Evolutionary conservation across 2,113 vertebrate species (phyloP).

Genomic region (Saguinus midas): DNA sequence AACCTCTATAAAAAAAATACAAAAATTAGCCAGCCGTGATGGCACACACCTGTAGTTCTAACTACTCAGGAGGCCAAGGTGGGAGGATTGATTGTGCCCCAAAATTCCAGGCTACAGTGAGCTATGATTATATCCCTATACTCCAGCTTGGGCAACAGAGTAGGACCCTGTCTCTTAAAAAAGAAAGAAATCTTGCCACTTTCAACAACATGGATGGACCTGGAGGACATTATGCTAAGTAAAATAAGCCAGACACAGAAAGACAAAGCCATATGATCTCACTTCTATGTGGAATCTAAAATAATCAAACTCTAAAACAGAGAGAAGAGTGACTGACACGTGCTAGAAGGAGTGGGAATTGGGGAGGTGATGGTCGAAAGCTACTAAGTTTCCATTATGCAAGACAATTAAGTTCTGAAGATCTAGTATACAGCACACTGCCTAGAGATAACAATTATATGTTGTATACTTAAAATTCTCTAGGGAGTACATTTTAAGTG

Average conservation of each 20-base stretch:
- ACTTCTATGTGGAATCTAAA: background rate
- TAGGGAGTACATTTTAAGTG: background rate
- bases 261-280: background rate
- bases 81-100: too few relatives aligned
- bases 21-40: too few relatives aligned
- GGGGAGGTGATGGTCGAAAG: background rate
- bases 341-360: background rate
- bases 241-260: background rate
- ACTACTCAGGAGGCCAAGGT: too few relatives aligned
- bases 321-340: background rate
- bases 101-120: too few relatives aligned
- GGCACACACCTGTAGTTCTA: too few relatives aligned
- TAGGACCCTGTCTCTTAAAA: too few relatives aligned
- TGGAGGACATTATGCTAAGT: background rate
- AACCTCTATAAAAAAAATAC: too few relatives aligned
- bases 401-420: background rate
- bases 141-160: too few relatives aligned
- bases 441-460: background rate
- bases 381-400: background rate
- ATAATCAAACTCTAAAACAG: background rate
- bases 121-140: too few relatives aligned
- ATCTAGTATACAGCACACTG: background rate
- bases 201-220: background rate
- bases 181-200: background rate
- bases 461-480: background rate